A percentile compares a stretch with the other conserved stretches of the same genome.
Evolutionary conservation across 2,797 vertebrate species (phyloP).

Genomic region (Melanotaenia pygmaea): DNA sequence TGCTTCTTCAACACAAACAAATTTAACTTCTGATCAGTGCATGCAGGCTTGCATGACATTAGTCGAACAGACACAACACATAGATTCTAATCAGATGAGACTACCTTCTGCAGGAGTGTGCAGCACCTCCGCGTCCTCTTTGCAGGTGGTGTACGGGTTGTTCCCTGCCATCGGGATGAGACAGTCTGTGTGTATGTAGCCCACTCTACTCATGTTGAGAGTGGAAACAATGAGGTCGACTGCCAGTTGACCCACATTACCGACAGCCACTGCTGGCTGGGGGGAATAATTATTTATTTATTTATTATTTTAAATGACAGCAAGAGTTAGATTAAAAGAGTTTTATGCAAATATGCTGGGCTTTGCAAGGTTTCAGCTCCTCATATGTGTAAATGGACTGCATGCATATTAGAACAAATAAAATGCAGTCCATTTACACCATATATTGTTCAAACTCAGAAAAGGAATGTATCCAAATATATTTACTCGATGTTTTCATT

Average conservation of each 20-base stretch:
- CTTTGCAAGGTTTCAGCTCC: not conserved
- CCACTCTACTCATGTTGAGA: slow-evolving; percentile 87
- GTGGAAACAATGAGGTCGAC: slow-evolving; percentile 93
- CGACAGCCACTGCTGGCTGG: slow-evolving; percentile 94
- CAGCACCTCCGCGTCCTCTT: slow-evolving; percentile 85
- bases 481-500: not conserved
- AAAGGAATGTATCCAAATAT: not conserved
- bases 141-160: slow-evolving; percentile 89
- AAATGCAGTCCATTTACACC: too few relatives aligned
- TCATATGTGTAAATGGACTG: not conserved
- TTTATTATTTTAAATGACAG: not conserved
- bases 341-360: too few relatives aligned
- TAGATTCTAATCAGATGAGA: not conserved
- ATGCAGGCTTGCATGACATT: not conserved
- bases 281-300: too few relatives aligned
- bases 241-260: slow-evolving; percentile 95
- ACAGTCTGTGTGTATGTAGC: slow-evolving; percentile 93
- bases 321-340: not conserved
- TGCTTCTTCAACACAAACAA: not conserved
- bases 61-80: not conserved
- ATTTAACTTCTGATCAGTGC: not conserved
- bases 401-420: not conserved
- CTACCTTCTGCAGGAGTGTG: slow-evolving; percentile 93
- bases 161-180: slow-evolving; percentile 94
- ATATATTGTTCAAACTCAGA: too few relatives aligned